Base-by-base conservation (phyloP, 2,797 vertebrate genomes). In the Eospalax fontanierii region DNA sequence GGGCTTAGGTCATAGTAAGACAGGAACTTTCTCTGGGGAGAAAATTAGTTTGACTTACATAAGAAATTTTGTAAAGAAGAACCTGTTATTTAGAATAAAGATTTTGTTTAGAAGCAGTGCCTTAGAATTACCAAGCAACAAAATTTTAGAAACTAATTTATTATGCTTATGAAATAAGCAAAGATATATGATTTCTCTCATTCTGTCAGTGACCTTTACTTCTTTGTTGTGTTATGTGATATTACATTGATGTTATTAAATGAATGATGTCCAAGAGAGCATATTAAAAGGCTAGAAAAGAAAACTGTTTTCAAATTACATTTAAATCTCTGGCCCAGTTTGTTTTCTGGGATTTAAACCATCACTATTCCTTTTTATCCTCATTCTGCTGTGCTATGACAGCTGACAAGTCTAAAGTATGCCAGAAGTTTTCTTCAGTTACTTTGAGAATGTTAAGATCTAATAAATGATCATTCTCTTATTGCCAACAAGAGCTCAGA, bases 1-100 rank as follows among this genome's bases (percentile, higher is more conserved):
- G 22, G 28, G 6, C 43, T 93, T 88, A 61, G n/a, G 43, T 92
- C 63, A 86, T 87, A 50, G 24, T 40, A 35, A 87, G 43, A n/a
- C 21, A 63, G 11, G 4, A 76, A 80, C 4, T 70, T 28, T 75
- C 70, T 95, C 93, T 92, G 43, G 61, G 54, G 75, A 97, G 82
- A 93, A 97, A 95, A 97, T 95, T 89, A 93, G 50, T 81, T 90
- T 94, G 82, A 85, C 74, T 95, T 91, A 63, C 4, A 54, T 16
- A 79, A 59, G 26, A 95, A 84, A 87, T 89, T 87, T 80, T 40
- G 79, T 90, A 65, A 75, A 70, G 59, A 96, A 89, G 24, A 89
- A 80, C 9, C 33, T 90, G n/a, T 78, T 94, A 83, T 76, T 94
- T n/a, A 94, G 82, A 86, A 12, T 84, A 14, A 92, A 92, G 14